Evolutionary conservation across 2,888 invertebrate species (phyloP), one percentile per base, ranked within the genome.

Genomic region (Parnassius glacialis): DNA sequence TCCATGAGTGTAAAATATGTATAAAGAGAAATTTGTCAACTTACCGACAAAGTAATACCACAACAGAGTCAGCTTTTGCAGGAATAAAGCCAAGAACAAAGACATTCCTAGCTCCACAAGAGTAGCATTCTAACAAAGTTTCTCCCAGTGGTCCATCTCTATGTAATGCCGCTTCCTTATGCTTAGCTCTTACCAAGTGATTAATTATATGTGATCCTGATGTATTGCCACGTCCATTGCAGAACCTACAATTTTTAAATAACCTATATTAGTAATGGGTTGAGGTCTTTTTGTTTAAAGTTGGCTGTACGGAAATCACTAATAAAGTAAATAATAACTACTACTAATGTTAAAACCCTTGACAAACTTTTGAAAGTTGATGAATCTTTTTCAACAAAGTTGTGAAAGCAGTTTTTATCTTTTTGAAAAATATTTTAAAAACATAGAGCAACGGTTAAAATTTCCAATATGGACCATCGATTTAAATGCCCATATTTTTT

Each of bases 1-100:
- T 57, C n/a, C 25, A 25, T 44, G 16, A 9, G 9, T 47, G 0
- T 20, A 48, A 13, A 34, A 52, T 20, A 53, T 20, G 20, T 20
- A 20, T 50, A 20, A 48, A 43, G 34, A 25, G 11, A 25, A 3
- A 43, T 48, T 48, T 44, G 16, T 42, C 9, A 20, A 74, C 84
- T 80, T 73, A 93, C 93, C 99, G 94, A 81, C 99, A 99, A 3
- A 99, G 93, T 60, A 99, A 90, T 2, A 99, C 98, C 13, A 99
- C 99, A 60, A 99, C 99, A 0, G 98, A 98, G 86, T 99, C 99
- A 1, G 99, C 98, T 88, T 99, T 99, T 41, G 99, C 99, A 0
- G 99, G 99, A 78, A 99, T 99, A 81, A 99, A 99, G 56, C 99
- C 99, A 70, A 99, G 93, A 47, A 99, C 97, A 87, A 99, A 99